These are phyloP conservation scores for Pycnonotus jocosus DNA, from an alignment of 2,113 vertebrate genomes.

Conservation along the genomic window DNA sequence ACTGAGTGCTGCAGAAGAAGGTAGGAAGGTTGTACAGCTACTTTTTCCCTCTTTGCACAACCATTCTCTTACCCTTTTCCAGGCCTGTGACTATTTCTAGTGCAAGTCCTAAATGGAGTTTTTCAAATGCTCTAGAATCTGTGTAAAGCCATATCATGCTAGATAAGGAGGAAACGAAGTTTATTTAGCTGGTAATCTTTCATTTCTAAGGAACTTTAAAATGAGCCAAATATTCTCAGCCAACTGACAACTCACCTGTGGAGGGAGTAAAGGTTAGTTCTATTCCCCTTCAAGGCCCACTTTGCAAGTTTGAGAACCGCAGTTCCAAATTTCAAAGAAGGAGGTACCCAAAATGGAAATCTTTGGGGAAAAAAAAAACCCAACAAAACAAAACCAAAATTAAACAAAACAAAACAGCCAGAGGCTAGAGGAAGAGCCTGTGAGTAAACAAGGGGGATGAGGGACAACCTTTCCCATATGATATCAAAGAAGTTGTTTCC, in stretches of 20 bases:
- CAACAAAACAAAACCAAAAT: not conserved
- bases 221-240: not conserved
- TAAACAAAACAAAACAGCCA: not conserved
- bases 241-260: not conserved
- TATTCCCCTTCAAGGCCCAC: not conserved
- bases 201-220: not conserved
- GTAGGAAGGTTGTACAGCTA: not conserved
- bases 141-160: not conserved
- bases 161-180: not conserved
- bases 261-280: not conserved
- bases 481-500: not conserved
- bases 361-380: not conserved
- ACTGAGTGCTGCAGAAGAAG: not conserved
- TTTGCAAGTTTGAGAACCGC: not conserved
- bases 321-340: not conserved
- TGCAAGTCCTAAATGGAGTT: not conserved
- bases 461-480: not conserved
- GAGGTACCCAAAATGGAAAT: not conserved
- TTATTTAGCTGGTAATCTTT: not conserved
- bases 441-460: not conserved
- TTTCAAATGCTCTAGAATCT: not conserved
- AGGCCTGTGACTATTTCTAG: not conserved
- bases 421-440: not conserved
- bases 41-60: not conserved
- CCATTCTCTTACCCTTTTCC: not conserved